These are phyloP conservation scores for Tipula lateralis DNA, from an alignment of 2,888 invertebrate genomes.

Conservation along the genomic window DNA sequence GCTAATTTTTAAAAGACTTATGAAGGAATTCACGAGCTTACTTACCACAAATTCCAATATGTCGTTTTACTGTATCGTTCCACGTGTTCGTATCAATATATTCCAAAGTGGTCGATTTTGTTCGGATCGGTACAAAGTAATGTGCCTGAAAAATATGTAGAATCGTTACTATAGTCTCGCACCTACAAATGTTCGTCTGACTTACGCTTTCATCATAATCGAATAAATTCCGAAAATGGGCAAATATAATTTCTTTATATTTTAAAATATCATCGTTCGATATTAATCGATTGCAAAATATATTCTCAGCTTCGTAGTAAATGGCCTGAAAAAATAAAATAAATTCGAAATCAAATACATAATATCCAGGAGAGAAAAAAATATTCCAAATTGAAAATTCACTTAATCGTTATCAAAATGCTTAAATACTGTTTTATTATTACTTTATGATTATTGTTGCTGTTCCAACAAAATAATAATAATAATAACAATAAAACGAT, in stretches of 20 bases:
- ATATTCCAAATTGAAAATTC: not conserved
- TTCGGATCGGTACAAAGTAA: constrained; percentile 43
- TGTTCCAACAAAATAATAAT: not conserved
- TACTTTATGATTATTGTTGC: not conserved
- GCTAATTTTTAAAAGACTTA: no score
- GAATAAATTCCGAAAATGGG: constrained; percentile 49
- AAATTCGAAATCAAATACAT: constrained; percentile 14
- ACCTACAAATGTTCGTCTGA: constrained; percentile 34
- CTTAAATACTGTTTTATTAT: constrained; percentile 24
- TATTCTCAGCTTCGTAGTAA: constrained; percentile 66
- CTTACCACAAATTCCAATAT: constrained; percentile 63
- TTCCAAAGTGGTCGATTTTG: constrained; percentile 43
- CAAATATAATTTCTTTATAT: constrained; percentile 60
- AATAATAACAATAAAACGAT: not conserved
- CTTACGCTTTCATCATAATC: constrained; percentile 37
- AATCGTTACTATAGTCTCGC: not conserved
- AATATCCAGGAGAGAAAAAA: not conserved
- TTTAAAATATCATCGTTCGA: constrained; percentile 59
- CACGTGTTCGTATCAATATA: constrained; percentile 56
- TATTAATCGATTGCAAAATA: constrained; percentile 71
- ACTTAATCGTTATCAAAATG: constrained; percentile 9
- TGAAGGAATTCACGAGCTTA: no score
- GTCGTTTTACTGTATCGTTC: constrained; percentile 57
- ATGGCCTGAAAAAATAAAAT: constrained; percentile 54
- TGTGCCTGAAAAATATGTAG: constrained; percentile 40